Evolutionary conservation across 2,888 invertebrate species (phyloP).

Genomic region (Drosophila nr. medialis): DNA sequence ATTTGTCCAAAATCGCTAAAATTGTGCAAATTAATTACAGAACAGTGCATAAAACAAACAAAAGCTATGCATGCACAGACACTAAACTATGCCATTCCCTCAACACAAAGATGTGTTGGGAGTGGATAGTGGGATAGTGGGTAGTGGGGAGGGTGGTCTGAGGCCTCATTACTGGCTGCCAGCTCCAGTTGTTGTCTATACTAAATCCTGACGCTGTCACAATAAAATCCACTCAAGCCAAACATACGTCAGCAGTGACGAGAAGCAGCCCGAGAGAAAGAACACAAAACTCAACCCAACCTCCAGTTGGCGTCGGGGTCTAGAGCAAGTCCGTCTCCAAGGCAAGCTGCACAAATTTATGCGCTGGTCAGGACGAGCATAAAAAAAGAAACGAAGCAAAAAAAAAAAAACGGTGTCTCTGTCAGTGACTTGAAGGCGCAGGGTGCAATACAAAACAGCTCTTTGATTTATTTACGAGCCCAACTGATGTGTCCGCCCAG

Average conservation of each 20-base stretch:
- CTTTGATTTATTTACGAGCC: slow-evolving; percentile 83
- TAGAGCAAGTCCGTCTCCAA: slow-evolving; percentile 25
- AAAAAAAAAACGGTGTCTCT: slow-evolving; percentile 23
- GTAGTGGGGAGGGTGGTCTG: neutral
- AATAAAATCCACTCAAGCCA: slow-evolving; percentile 81
- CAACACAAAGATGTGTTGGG: neutral
- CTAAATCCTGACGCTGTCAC: slow-evolving; percentile 78
- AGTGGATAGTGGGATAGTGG: neutral
- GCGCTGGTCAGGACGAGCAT: slow-evolving; percentile 49
- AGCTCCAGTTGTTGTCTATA: slow-evolving; percentile 70
- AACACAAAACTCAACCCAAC: slow-evolving; percentile 25
- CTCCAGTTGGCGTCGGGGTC: slow-evolving; percentile 12
- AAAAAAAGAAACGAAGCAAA: slow-evolving; percentile 22
- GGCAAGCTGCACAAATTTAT: slow-evolving; percentile 72
- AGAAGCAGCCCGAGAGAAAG: slow-evolving; percentile 45
- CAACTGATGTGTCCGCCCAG: slow-evolving; percentile 50
- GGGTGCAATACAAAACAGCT: slow-evolving; percentile 74
- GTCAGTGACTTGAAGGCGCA: slow-evolving; percentile 47
- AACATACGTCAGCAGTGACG: slow-evolving; percentile 78
- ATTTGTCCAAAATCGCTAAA: slow-evolving; percentile 54
- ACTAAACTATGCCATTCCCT: slow-evolving; percentile 41
- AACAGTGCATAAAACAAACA: slow-evolving; percentile 56
- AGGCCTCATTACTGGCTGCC: slow-evolving; percentile 74
- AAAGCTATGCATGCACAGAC: slow-evolving; percentile 17
- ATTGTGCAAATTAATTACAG: slow-evolving; percentile 64